Evolutionary conservation across 2,888 invertebrate genomes (phyloP).

Genomic region (Sinopyrophorus schimmeli): DNA sequence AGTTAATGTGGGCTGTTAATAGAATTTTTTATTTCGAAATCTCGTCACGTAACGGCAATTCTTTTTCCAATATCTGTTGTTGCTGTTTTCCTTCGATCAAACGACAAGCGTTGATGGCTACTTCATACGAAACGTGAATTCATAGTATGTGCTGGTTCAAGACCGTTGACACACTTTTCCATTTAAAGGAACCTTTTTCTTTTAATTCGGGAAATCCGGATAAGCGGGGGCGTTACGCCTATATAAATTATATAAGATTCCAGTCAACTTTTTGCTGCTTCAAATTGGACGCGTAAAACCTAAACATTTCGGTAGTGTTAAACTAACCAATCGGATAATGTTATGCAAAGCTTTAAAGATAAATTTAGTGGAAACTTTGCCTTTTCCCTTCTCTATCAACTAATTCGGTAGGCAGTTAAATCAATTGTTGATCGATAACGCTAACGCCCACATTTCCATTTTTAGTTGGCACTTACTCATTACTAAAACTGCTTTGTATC

Average conservation of each 20-base stretch:
- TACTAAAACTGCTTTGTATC: too few relatives aligned
- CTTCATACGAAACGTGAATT: slow-evolving; percentile 21
- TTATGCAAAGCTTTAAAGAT: slow-evolving; percentile 9
- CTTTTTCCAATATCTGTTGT: slow-evolving; percentile 22
- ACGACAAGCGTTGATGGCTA: slow-evolving; percentile 21
- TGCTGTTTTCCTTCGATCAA: slow-evolving; percentile 20
- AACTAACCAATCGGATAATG: slow-evolving; percentile 11
- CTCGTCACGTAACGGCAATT: slow-evolving; percentile 16
- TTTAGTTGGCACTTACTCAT: background rate
- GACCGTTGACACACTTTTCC: slow-evolving; percentile 7
- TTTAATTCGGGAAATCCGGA: too few relatives aligned
- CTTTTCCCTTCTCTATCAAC: background rate
- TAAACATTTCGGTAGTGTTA: too few relatives aligned
- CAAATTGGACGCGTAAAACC: too few relatives aligned
- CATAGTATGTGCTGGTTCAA: slow-evolving; percentile 11
- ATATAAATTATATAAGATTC: too few relatives aligned
- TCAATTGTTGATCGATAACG: slow-evolving; percentile 5
- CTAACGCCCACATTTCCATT: slow-evolving; percentile 7
- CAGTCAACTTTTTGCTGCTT: too few relatives aligned
- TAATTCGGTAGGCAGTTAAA: slow-evolving; percentile 1
- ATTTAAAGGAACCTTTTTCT: too few relatives aligned
- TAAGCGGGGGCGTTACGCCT: too few relatives aligned
- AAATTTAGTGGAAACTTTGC: background rate
- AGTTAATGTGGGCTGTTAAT: slow-evolving; percentile 11
- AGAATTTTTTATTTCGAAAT: slow-evolving; percentile 14